A percentile compares a stretch with the other conserved stretches of the same genome.
These are phyloP conservation scores for Linepithema humile DNA, from an alignment of 1,140 invertebrate genomes.

Conservation along the genomic window DNA sequence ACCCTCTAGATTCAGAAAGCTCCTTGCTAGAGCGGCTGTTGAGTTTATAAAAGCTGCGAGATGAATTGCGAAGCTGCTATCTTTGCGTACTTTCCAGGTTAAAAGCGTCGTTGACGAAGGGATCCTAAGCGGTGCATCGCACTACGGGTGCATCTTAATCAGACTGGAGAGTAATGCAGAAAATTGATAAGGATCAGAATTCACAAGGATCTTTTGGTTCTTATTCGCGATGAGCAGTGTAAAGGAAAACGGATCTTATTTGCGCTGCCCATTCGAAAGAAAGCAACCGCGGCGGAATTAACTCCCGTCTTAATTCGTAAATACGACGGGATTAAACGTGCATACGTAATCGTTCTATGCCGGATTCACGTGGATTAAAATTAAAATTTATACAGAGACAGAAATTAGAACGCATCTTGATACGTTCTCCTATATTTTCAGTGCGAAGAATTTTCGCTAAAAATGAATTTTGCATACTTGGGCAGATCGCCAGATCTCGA, in stretches of 20 bases:
- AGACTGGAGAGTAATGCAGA: not conserved
- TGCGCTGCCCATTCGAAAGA: not conserved
- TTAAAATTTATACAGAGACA: not conserved
- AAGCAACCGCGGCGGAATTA: not conserved
- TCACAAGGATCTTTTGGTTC: not conserved
- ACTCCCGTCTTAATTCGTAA: not conserved
- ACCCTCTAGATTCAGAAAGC: not conserved
- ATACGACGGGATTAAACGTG: not conserved
- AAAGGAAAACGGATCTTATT: not conserved
- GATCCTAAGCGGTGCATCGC: not conserved
- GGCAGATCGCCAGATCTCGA: not conserved
- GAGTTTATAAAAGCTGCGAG: constrained; percentile 17
- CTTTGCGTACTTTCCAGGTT: not conserved
- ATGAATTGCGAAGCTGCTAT: constrained; percentile 13
- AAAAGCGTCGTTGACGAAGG: not conserved
- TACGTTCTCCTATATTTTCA: too few relatives aligned
- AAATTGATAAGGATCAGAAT: constrained; percentile 26
- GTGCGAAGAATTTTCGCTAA: too few relatives aligned
- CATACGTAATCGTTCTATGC: not conserved
- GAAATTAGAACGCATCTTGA: too few relatives aligned
- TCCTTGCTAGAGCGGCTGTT: not conserved
- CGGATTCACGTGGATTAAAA: not conserved
- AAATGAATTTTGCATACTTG: not conserved
- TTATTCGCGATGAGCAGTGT: not conserved
- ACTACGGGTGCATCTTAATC: not conserved